These are phyloP conservation scores for Iselma pallidipennis DNA, from an alignment of 2,888 invertebrate genomes.

Conservation along the genomic window DNA sequence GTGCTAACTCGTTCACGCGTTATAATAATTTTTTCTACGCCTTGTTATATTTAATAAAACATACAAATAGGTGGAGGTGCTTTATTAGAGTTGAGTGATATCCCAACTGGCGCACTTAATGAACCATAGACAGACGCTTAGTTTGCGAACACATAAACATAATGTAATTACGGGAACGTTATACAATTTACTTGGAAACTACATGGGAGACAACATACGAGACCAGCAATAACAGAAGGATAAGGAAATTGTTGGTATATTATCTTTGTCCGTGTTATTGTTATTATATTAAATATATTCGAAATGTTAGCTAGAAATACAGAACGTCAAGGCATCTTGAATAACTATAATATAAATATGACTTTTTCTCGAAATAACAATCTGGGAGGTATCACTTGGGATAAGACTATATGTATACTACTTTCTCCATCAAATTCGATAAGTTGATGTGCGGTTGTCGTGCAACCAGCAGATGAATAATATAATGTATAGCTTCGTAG, in stretches of 20 bases:
- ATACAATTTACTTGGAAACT: neutral
- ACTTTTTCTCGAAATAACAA: neutral
- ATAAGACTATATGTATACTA: no score
- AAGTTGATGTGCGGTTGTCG: conserved; percentile 40
- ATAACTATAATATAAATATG: neutral
- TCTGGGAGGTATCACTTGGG: conserved; percentile 20
- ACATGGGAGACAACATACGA: neutral
- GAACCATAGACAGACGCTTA: conserved; percentile 37
- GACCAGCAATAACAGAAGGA: neutral
- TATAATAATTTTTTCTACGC: conserved; percentile 40
- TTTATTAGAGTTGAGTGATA: conserved; percentile 44
- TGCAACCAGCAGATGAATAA: conserved; percentile 45
- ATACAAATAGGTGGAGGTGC: conserved; percentile 35
- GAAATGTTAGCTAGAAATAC: neutral
- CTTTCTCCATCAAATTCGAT: conserved; percentile 40
- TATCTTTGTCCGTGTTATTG: conserved; percentile 8
- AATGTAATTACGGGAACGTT: conserved; percentile 3
- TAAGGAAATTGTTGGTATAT: conserved; percentile 16
- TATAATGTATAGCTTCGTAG: conserved; percentile 40
- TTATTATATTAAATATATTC: neutral
- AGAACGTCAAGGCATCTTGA: neutral
- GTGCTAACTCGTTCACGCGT: conserved; percentile 42
- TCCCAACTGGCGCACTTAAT: conserved; percentile 48
- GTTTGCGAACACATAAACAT: conserved; percentile 10
- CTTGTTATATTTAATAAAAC: conserved; percentile 46